Evolutionary conservation across 2,797 vertebrate genomes (phyloP).

Genomic region (Pangasius djambal): DNA sequence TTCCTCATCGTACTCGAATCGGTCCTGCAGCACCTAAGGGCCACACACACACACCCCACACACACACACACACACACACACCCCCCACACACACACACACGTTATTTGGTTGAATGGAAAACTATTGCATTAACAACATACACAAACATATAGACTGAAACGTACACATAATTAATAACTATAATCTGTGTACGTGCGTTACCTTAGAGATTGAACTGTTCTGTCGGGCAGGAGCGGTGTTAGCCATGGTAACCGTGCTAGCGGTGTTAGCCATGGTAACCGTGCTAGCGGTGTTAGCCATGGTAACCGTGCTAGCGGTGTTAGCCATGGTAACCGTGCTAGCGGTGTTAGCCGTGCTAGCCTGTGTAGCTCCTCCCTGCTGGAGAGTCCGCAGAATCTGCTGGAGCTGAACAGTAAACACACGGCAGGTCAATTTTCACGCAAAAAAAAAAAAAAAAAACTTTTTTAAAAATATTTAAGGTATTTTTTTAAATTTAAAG

Average conservation of each 20-base stretch:
- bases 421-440: not conserved
- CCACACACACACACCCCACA: not conserved
- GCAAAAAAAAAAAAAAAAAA: not conserved
- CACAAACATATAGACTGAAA: no score
- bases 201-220: slow-evolving; percentile 92
- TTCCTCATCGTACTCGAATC: slow-evolving; percentile 97
- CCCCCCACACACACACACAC: not conserved
- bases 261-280: not conserved
- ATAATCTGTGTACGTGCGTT: slow-evolving; percentile 16
- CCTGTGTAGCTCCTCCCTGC: slow-evolving; percentile 74
- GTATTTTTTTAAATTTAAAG: no score
- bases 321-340: not conserved
- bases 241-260: not conserved
- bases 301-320: no score
- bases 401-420: slow-evolving; percentile 79
- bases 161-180: not conserved
- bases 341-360: not conserved
- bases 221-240: slow-evolving; percentile 76
- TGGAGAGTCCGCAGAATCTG: slow-evolving; percentile 96
- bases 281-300: not conserved
- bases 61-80: not conserved
- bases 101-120: not conserved
- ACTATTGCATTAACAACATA: not conserved
- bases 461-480: no score
- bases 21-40: slow-evolving; percentile 88